phyloP scores from a whole-genome alignment of 1,140 invertebrate species.

The Megathymus violae region DNA sequence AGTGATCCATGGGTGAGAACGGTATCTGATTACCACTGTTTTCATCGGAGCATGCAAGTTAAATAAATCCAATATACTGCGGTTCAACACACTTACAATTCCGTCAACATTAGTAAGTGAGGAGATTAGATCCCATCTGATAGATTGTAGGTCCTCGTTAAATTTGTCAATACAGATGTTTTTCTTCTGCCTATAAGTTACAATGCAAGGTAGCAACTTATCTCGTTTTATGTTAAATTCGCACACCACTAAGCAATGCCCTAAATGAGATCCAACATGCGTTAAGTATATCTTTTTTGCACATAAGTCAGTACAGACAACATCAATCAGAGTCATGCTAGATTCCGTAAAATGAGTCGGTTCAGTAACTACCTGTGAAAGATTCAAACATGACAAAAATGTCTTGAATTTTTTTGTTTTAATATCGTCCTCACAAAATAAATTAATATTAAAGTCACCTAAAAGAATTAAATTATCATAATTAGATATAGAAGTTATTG shows the following conservation, averaged over 20 bases:
- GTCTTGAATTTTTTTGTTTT: background rate
- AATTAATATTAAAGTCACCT: constrained; percentile 7
- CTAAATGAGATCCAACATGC: background rate
- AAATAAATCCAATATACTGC: background rate
- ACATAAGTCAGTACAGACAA: background rate
- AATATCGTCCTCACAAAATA: background rate
- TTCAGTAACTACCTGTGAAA: background rate
- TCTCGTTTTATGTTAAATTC: background rate
- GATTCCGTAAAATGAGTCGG: constrained; percentile 11
- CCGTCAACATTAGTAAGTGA: background rate
- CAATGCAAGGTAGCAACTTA: background rate
- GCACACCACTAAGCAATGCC: background rate
- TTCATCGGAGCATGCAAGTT: constrained; percentile 4
- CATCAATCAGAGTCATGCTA: background rate
- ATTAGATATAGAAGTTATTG: background rate
- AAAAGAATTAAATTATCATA: background rate
- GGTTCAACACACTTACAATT: background rate
- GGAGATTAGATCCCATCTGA: background rate
- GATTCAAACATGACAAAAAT: background rate
- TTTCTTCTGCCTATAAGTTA: background rate
- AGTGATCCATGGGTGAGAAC: constrained; percentile 27
- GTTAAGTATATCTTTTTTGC: background rate
- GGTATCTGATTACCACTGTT: background rate
- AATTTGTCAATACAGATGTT: background rate
- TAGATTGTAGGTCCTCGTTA: background rate